phyloP scores from a whole-genome alignment of 2,797 vertebrate species.

The Nyctalus aviator region DNA sequence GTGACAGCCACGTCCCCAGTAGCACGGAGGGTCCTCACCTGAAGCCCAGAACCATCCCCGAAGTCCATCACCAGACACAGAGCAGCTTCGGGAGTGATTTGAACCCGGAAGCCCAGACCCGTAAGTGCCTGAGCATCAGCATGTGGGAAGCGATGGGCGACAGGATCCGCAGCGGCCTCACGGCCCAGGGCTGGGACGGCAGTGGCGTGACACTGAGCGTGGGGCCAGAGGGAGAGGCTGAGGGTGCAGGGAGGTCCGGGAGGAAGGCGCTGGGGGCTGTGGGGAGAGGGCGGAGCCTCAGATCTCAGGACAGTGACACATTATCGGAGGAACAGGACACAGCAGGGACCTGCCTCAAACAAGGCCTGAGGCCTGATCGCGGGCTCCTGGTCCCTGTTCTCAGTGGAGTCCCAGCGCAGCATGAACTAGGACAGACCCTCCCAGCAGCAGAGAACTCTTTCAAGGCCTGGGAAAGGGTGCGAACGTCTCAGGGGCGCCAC shows the following conservation, averaged over 20 bases:
- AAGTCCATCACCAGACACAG: slow-evolving; percentile 75
- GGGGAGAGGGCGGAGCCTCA: not conserved
- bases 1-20: not conserved
- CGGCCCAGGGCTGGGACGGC: not conserved
- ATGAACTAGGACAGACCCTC: not conserved
- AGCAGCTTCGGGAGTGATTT: not conserved
- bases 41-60: slow-evolving; percentile 66
- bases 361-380: not conserved
- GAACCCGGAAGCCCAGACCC: slow-evolving; percentile 64
- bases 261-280: slow-evolving; percentile 26
- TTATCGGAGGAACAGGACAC: not conserved
- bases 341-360: not conserved
- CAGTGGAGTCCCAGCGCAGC: accelerated
- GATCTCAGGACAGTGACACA: not conserved
- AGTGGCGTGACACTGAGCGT: not conserved
- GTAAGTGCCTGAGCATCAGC: not conserved
- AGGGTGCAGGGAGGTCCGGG: not conserved
- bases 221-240: not conserved
- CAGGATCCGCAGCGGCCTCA: not conserved
- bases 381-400: not conserved
- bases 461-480: not conserved
- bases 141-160: not conserved
- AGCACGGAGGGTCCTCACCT: not conserved
- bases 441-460: not conserved
- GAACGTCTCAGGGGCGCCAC: not conserved